Base-by-base conservation (phyloP, 2,888 invertebrate genomes). In the Hesperia comma region DNA sequence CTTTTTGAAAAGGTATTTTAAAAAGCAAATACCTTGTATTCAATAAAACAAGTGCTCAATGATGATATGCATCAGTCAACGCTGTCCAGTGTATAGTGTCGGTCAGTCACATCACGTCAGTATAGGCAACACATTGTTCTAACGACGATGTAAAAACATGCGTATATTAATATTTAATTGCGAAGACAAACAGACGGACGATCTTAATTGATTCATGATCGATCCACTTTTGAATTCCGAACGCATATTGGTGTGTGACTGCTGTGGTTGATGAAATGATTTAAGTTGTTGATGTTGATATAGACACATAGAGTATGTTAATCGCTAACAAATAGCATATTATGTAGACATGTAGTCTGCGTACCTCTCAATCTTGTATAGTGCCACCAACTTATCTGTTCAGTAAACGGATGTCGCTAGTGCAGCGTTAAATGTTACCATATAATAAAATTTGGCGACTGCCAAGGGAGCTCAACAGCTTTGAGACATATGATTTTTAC, bases 121-220 rank as follows among this genome's bases (percentile, higher is more conserved):
- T 55, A 63, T 49, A 69, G 66, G 63, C 63, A 69, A 66, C 63
- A 71, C 69, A 68, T 69, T 66, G 60, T 66, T 66, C 58, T 60
- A 58, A 66, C 58, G 32, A n/a, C 60, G 66, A 66, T 66, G 60
- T 60, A 54, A 60, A 60, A 66, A 66, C 66, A 66, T 53, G 60
- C 43, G 26, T 54, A 69, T 74, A 73, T 75, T 71, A 74, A 75
- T 74, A 74, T 74, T 72, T 75, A 75, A 75, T 74, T 75, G 70
- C 68, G 46, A 69, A 67, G 56, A 69, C 70, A 69, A 58, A 69
- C 60, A 66, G 43, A 66, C 66, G 41, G 32, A 53, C 63, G 58
- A 64, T 69, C 64, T 62, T 68, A 71, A 71, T 72, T 70, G 72
- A 72, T 72, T 70, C 72, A 72, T 72, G 70, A 71, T 70, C 64